Evolutionary conservation across 1,140 invertebrate genomes (phyloP).

Genomic region (Octopus sinensis): DNA sequence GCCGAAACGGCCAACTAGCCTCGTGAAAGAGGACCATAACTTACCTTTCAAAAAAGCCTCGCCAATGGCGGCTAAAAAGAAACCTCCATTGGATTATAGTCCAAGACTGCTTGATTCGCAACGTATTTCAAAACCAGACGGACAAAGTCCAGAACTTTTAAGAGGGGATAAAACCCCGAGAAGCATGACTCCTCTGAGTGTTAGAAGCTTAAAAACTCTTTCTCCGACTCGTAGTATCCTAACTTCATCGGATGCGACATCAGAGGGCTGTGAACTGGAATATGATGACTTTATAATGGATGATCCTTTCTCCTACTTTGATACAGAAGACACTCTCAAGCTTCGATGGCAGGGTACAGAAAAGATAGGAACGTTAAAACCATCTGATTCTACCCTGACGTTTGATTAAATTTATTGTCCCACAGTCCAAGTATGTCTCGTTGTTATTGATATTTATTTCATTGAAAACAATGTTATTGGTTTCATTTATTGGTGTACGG

Average conservation of each 20-base stretch:
- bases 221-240: slow-evolving; percentile 44
- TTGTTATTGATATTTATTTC: no score
- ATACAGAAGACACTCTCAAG: slow-evolving; percentile 42
- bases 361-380: slow-evolving; percentile 31
- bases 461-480: no score
- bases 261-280: slow-evolving; percentile 44
- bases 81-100: slow-evolving; percentile 32
- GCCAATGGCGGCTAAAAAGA: slow-evolving; percentile 12
- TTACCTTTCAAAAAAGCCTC: slow-evolving; percentile 23
- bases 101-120: slow-evolving; percentile 22
- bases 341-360: slow-evolving; percentile 47
- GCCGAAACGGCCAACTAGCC: slow-evolving; percentile 44
- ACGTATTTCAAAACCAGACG: slow-evolving; percentile 45
- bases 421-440: no score
- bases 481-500: no score
- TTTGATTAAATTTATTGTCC: not conserved
- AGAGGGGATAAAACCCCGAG: slow-evolving; percentile 30
- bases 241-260: slow-evolving; percentile 39
- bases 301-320: slow-evolving; percentile 52
- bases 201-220: slow-evolving; percentile 36
- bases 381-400: not conserved
- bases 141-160: slow-evolving; percentile 47
- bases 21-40: slow-evolving; percentile 14
- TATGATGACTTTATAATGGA: slow-evolving; percentile 53
- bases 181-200: slow-evolving; percentile 35